Base-by-base conservation (phyloP, 2,888 invertebrate genomes). In the Epiblema foenella region DNA sequence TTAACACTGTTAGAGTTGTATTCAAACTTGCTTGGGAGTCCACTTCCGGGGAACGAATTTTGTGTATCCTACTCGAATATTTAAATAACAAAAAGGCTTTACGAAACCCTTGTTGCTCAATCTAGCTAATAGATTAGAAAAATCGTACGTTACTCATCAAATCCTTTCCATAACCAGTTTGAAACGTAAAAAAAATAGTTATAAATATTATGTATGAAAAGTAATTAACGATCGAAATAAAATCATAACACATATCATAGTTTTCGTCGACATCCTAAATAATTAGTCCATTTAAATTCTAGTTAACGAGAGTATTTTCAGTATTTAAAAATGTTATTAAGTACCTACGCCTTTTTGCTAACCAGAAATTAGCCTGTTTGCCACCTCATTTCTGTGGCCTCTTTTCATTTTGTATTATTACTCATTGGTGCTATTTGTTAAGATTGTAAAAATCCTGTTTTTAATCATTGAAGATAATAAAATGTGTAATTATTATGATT, bases 251-350 rank as follows among this genome's bases (percentile, higher is more conserved):
- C 0, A 0, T 33, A 8, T 8, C 2, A 33, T 33, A 33, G 5
- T 33, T 2, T 8, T 5, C 33, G 1, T 33, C 9, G 33, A 33
- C 7, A 33, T 33, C 8, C 8, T 33, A 33, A 33, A 33, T 8
- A 8, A 33, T 8, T 33, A 5, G 8, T 33, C 33, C 33, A 8
- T 8, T 29, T 8, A 33, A 33, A 33, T 33, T 33, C 5, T 33
- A 33, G 33, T 33, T 33, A 33, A 33, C 5, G 33, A 33, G 33
- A n/a, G 33, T 33, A 33, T 8, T 33, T 57, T 33, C 0, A 33
- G 37, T 10, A 33, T 66, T 57, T 56, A 57, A 42, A n/a, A 66
- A 18, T 66, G 59, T 68, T 60, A 54, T 60, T 68, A 54, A 18
- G 60, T 24, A n/a, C n/a, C n/a, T n/a, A 15, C 20, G 29, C 2